Conservation (phyloP, 2,888 invertebrate species). For the Amphimallon solstitiale region DNA sequence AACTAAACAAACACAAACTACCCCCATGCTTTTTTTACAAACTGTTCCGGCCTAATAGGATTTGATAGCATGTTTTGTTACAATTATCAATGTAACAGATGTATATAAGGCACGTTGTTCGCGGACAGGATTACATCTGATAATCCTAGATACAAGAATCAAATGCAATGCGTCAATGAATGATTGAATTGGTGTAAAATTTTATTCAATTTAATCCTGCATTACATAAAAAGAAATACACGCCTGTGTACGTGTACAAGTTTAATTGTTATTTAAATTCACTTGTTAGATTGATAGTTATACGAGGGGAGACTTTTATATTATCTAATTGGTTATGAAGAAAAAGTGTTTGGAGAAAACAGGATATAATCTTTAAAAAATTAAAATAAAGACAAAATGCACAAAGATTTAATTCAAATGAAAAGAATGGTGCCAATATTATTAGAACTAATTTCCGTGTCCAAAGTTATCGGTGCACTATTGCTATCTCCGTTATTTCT, state of each 20-base stretch:
- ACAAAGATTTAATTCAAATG: too few relatives aligned
- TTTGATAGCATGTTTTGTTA: conserved; percentile 58
- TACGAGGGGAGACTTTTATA: neutral
- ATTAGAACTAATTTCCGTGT: too few relatives aligned
- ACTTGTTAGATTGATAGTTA: neutral
- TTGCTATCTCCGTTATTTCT: too few relatives aligned
- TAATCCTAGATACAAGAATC: conserved; percentile 53
- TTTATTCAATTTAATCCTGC: conserved; percentile 34
- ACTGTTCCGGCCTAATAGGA: conserved; percentile 51
- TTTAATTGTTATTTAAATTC: conserved; percentile 9
- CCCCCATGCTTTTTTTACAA: conserved; percentile 44
- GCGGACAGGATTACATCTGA: conserved; percentile 53
- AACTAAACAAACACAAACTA: conserved; percentile 38
- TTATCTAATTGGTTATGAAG: too few relatives aligned
- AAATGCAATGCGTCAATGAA: conserved; percentile 49
- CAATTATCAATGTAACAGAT: conserved; percentile 59
- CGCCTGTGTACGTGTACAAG: neutral
- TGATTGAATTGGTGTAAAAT: conserved; percentile 52
- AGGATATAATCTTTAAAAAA: too few relatives aligned
- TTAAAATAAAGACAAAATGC: too few relatives aligned
- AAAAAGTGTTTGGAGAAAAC: conserved; percentile 33
- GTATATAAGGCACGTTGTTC: conserved; percentile 54
- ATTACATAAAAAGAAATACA: neutral
- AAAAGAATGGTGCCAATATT: too few relatives aligned
- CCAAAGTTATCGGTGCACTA: too few relatives aligned